Base-by-base conservation (phyloP, 1,140 invertebrate genomes). In the Anastatus disparis region DNA sequence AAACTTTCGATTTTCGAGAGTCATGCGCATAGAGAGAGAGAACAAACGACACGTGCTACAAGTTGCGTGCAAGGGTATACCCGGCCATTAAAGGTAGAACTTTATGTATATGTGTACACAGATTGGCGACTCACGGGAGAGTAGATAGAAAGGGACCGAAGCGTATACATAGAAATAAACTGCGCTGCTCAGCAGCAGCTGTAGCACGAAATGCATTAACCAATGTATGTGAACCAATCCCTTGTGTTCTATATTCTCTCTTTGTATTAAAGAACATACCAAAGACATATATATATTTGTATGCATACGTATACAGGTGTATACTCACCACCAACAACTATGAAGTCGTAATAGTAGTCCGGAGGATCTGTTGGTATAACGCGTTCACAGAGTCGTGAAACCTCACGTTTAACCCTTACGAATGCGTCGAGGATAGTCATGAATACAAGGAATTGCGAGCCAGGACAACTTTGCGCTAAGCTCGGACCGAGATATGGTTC, bases 401-500 rank as follows among this genome's bases (percentile, higher is more conserved):
- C 79, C 27, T 85, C 84, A 8, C 84, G 82, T 68, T 86, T 84
- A 8, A 81, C 78, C 2, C 82, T 78, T 17, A 89, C 79, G 75
- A 88, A 88, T 26, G 83, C 83, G 72, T 89, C 87, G 75, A 89
- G 71, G 0, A 89, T 77, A 2, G 84, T 85, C 88, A 89, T 89
- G 79, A 89, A 89, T 20, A 87, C 61, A 56, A 89, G 74, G 63
- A 86, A 88, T 24, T 87, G 78, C 17, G 84, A 81, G 44, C 87
- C 87, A 0, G 86, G 83, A 63, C 88, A 89, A 26, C 81, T 79
- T 48, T 83, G 77, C 10, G 82, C 85, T 12, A 89, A 78, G 26
- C 84, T 85, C 35, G 88, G 88, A 0, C 88, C 88, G 10, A 88
- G 50, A 44, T 76, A 83, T 7, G 81, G 80, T 31, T 73, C 72